A percentile compares a stretch with the other conserved stretches of the same genome.
These are phyloP conservation scores for Carpatolechia fugitivella DNA, from an alignment of 2,888 invertebrate genomes.

Conservation along the genomic window DNA sequence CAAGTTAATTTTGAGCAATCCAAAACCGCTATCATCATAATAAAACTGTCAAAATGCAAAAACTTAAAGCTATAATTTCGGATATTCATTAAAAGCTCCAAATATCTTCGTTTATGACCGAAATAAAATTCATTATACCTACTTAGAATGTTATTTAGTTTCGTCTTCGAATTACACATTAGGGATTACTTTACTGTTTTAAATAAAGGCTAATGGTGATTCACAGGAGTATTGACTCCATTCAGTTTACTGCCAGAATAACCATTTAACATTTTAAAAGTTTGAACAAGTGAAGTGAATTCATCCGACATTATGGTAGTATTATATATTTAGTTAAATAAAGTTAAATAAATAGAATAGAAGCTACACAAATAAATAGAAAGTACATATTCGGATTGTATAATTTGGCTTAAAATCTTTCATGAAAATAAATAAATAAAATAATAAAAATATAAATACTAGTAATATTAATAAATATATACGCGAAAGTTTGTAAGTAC, in stretches of 20 bases:
- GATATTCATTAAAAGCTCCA: neutral
- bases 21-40: conserved; percentile 1
- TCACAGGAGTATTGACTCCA: conserved; percentile 36
- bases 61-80: neutral
- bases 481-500: no score
- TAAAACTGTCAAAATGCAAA: neutral
- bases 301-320: no score
- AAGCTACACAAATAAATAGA: no score
- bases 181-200: conserved; percentile 8
- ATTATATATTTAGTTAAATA: no score
- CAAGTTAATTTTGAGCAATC: neutral
- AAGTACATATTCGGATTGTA: no score
- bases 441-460: no score
- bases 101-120: neutral
- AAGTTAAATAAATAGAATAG: no score
- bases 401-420: no score
- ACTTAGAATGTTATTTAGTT: conserved; percentile 4
- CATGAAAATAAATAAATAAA: no score
- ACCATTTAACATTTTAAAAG: conserved; percentile 37
- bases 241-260: conserved; percentile 53
- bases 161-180: conserved; percentile 3
- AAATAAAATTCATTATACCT: conserved; percentile 7
- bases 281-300: conserved; percentile 23
- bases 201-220: conserved; percentile 20
- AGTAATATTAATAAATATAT: no score